Base-by-base conservation (phyloP, 2,888 invertebrate species). In the Drosophila barbarae region DNA sequence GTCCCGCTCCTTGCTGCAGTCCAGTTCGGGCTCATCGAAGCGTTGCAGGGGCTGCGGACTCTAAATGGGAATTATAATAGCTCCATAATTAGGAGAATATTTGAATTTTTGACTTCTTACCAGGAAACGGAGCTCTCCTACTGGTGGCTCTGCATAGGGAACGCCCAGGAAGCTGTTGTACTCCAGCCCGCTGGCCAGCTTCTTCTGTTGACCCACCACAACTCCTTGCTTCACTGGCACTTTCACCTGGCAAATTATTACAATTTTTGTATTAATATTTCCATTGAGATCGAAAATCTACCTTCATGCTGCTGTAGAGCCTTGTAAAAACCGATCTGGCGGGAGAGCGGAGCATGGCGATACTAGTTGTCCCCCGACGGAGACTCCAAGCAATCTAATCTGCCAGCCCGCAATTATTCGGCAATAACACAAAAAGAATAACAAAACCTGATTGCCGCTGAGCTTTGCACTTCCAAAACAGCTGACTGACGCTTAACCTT, bases 81-180 rank as follows among this genome's bases (percentile, higher is more conserved):
- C n/a, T n/a, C n/a, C n/a, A n/a, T n/a, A 18, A 23, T 13, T 32
- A 23, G 18, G 15, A 7, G 6, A 21, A n/a, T 7, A 18, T 7
- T 28, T 53, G 2, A 30, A 2, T 8, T 5, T n/a, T 9, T 0
- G 1, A 15, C 1, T 1, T 49, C 71, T 74, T 80, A 90, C 90
- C 73, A 85, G 81, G 59, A 89, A 90, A 46, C 90, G 77, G 5
- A 90, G 71, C 5, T 86, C 74, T 2, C 89, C 91, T 28, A 92
- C 49, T 15, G 92, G 92, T 23, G 92, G 91, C 60, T 90, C 90
- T 1, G 92, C 92, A 75, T 91, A 92, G 0, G 92, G 92, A 47
- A 92, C 90, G 2, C 92, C 91, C 69, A 90, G 90, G 73, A 91
- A 92, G 26, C 88, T 88, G 69, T 87, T 90, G 76, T 90, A 92